These are phyloP conservation scores for Alitta virens DNA, from an alignment of 2,888 invertebrate species.

Conservation along the genomic window DNA sequence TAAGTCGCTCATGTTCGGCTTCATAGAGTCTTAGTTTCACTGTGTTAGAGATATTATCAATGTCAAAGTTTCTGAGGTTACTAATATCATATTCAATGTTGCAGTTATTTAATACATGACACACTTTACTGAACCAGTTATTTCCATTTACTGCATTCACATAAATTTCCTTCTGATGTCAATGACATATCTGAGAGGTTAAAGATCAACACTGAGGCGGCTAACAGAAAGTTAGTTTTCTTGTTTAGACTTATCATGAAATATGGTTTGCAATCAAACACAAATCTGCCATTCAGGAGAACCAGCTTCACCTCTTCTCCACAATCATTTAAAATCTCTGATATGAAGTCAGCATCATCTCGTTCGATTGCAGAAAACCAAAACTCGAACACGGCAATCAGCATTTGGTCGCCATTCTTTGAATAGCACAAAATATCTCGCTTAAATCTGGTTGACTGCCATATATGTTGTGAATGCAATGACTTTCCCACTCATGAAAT, in stretches of 20 bases:
- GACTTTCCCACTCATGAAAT: no score
- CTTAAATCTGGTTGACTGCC: no score
- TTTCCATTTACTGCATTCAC: no score
- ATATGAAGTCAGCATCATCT: conserved; percentile 1
- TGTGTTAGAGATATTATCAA: no score
- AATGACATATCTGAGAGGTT: neutral
- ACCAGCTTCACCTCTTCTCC: neutral
- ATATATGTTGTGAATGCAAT: no score
- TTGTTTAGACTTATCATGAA: neutral
- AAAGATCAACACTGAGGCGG: conserved; percentile 10
- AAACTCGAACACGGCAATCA: conserved; percentile 10
- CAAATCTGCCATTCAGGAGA: conserved; percentile 11
- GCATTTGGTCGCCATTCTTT: conserved; percentile 13
- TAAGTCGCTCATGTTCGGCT: no score
- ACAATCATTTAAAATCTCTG: neutral
- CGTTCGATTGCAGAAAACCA: conserved; percentile 13
- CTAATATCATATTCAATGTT: no score
- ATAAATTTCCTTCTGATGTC: no score
- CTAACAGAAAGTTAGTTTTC: conserved; percentile 10
- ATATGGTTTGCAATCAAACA: conserved; percentile 5
- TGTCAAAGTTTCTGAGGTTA: no score
- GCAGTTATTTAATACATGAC: no score
- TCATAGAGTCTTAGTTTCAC: no score
- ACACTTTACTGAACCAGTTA: no score
- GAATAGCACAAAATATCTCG: neutral